Conservation (phyloP, 2,797 vertebrate genomes). For the Buphagus erythrorhynchus region DNA sequence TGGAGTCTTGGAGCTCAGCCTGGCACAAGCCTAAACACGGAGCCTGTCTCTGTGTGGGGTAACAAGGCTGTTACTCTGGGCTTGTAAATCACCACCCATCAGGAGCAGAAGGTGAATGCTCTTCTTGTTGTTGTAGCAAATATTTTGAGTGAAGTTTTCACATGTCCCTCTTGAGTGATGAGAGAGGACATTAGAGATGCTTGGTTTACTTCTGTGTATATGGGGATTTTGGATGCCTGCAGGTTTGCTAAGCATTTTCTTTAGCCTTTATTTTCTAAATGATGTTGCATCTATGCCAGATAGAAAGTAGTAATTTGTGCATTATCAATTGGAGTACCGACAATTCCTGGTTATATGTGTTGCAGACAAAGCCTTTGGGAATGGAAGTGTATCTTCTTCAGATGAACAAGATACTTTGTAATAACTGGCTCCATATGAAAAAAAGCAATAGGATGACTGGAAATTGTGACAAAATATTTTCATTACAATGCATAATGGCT, state of each 20-base stretch:
- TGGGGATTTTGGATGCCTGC: not conserved
- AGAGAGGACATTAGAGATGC: not conserved
- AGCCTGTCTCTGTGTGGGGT: not conserved
- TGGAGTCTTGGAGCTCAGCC: not conserved
- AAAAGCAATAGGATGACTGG: not conserved
- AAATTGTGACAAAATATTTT: not conserved
- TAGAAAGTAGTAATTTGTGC: not conserved
- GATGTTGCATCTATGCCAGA: not conserved
- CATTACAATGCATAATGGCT: not conserved
- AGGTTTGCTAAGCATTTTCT: not conserved
- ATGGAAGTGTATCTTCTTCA: not conserved
- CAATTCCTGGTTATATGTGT: not conserved
- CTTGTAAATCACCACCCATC: not conserved
- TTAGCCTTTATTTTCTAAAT: not conserved
- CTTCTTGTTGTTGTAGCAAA: not conserved
- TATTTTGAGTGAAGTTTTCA: not conserved
- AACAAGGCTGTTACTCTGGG: fast-evolving
- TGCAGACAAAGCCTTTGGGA: not conserved
- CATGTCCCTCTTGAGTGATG: not conserved
- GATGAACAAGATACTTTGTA: not conserved
- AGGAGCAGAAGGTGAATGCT: not conserved
- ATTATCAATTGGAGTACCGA: not conserved
- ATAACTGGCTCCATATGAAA: not conserved
- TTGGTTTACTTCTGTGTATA: not conserved
- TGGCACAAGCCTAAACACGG: not conserved